Conservation (phyloP, 2,113 vertebrate species). For the Notarius lentiginosus region DNA sequence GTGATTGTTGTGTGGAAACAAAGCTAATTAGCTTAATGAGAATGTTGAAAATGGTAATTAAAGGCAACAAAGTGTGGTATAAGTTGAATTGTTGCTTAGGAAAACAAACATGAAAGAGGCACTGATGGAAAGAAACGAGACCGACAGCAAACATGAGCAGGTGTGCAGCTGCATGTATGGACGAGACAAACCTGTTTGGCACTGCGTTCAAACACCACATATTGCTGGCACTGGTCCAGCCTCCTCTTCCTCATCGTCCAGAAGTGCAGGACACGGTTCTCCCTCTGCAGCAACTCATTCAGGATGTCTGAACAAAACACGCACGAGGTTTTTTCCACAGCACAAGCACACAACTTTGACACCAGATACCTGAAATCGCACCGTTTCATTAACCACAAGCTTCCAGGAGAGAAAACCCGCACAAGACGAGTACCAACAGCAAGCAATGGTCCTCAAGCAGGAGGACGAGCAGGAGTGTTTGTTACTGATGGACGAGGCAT, state of each 20-base stretch:
- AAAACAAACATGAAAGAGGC: slow-evolving; percentile 2
- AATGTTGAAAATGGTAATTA: slow-evolving; percentile 34
- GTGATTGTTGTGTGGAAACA: not conserved
- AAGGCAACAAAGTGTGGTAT: not conserved
- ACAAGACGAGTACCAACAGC: not conserved
- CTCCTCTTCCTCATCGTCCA: slow-evolving; percentile 98
- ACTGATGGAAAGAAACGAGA: not conserved
- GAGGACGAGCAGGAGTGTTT: not conserved
- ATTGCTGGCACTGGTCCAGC: slow-evolving; percentile 97
- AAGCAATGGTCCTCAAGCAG: not conserved
- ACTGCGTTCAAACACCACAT: slow-evolving; percentile 97
- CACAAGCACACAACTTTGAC: not conserved
- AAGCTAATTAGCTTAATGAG: slow-evolving; percentile 36
- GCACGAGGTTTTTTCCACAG: not conserved
- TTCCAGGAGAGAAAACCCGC: not conserved
- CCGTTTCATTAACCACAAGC: not conserved
- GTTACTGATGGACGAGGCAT: not conserved
- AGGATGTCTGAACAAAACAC: slow-evolving; percentile 81
- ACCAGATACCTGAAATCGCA: not conserved
- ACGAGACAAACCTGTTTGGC: slow-evolving; percentile 88
- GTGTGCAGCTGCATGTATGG: not conserved
- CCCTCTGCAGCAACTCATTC: slow-evolving; percentile 95
- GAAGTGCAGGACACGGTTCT: slow-evolving; percentile 96
- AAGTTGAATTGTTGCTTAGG: slow-evolving; percentile 13
- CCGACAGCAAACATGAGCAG: not conserved